Conservation (phyloP, 2,888 invertebrate species). For the Dioctria rufipes region DNA sequence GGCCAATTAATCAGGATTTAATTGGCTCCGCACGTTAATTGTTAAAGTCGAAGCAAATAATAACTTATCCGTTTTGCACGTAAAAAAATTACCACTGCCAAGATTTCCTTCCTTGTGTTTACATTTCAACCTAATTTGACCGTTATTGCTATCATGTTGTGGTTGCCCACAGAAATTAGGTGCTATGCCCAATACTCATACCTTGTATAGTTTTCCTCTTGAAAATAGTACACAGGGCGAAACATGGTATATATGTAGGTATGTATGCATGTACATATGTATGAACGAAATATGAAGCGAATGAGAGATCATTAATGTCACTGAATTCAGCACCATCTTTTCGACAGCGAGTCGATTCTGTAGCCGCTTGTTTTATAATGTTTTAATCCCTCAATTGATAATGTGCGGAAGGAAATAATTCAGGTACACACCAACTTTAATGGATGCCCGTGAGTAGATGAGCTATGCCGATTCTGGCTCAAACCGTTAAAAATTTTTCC, state of each 20-base stretch:
- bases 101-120: slow-evolving; percentile 34
- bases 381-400: slow-evolving; percentile 46
- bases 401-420: slow-evolving; percentile 49
- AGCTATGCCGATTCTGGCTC: too few relatives aligned
- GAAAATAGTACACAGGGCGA: neutral
- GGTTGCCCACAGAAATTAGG: slow-evolving; percentile 43
- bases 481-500: too few relatives aligned
- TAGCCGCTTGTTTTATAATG: slow-evolving; percentile 39
- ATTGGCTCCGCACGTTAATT: slow-evolving; percentile 46
- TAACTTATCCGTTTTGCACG: slow-evolving; percentile 25
- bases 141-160: slow-evolving; percentile 48
- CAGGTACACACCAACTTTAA: slow-evolving; percentile 33
- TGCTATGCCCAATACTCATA: neutral
- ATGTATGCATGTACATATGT: too few relatives aligned
- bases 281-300: slow-evolving; percentile 19
- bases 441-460: slow-evolving; percentile 35
- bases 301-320: slow-evolving; percentile 31
- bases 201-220: neutral
- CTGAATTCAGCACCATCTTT: slow-evolving; percentile 29
- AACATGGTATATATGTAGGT: too few relatives aligned
- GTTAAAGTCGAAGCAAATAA: slow-evolving; percentile 42
- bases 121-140: slow-evolving; percentile 49
- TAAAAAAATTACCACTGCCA: slow-evolving; percentile 39
- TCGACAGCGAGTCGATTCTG: slow-evolving; percentile 23
- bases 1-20: slow-evolving; percentile 50